A percentile compares a stretch with the other conserved stretches of the same genome.
Evolutionary conservation across 2,888 invertebrate species (phyloP).

Genomic region (Phasia obesa): DNA sequence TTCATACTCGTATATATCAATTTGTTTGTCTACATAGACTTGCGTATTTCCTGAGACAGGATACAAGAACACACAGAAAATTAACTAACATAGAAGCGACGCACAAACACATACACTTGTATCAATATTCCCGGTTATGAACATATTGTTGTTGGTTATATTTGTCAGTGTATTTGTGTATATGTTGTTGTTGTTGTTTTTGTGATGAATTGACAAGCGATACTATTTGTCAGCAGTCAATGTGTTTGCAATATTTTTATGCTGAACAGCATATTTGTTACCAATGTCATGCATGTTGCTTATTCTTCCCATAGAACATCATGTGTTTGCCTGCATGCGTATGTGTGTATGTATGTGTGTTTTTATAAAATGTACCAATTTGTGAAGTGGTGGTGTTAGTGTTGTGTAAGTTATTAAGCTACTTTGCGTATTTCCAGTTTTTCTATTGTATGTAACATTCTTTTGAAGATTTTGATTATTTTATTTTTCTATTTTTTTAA

Average conservation of each 20-base stretch:
- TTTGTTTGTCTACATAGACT: slow-evolving; percentile 49
- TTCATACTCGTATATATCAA: slow-evolving; percentile 56
- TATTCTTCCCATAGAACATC: slow-evolving; percentile 43
- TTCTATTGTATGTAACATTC: slow-evolving; percentile 50
- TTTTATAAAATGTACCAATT: slow-evolving; percentile 35
- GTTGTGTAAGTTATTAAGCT: slow-evolving; percentile 70
- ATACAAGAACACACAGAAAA: slow-evolving; percentile 14
- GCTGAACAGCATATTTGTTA: slow-evolving; percentile 70
- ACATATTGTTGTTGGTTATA: slow-evolving; percentile 5
- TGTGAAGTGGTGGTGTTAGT: slow-evolving; percentile 51
- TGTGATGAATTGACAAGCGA: slow-evolving; percentile 82
- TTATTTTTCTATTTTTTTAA: slow-evolving; percentile 19
- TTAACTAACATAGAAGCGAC: background rate
- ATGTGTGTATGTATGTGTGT: background rate
- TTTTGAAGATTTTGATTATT: slow-evolving; percentile 14
- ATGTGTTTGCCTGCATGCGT: background rate
- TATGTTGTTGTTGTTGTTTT: slow-evolving; percentile 68
- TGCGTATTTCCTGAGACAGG: slow-evolving; percentile 60
- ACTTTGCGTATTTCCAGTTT: slow-evolving; percentile 58
- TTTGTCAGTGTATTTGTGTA: slow-evolving; percentile 58
- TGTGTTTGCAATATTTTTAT: slow-evolving; percentile 81
- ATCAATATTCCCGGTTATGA: slow-evolving; percentile 33
- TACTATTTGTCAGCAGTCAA: slow-evolving; percentile 82
- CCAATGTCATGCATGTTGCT: slow-evolving; percentile 68
- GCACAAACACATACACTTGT: slow-evolving; percentile 28